phyloP scores from a whole-genome alignment of 1,140 invertebrate species.

The Lutraria rhynchaena region DNA sequence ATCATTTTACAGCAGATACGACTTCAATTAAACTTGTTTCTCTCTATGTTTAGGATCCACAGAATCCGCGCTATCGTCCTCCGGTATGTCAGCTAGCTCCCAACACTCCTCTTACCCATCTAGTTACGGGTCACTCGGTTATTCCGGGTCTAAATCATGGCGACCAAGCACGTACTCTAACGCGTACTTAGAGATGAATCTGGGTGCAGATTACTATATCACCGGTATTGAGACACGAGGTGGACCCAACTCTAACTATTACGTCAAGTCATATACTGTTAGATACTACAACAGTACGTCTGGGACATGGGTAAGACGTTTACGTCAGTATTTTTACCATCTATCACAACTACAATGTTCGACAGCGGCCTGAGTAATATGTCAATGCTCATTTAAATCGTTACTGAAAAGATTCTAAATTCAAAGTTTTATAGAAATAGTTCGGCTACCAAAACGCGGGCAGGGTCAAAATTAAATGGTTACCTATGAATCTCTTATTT shows the following conservation, averaged over 20 bases:
- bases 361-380: background rate
- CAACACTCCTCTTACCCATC: conserved; percentile 21
- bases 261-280: conserved; percentile 42
- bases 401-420: no score
- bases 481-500: no score
- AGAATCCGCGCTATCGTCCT: conserved; percentile 4
- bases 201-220: conserved; percentile 34
- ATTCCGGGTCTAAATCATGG: conserved; percentile 13
- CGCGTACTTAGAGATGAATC: conserved; percentile 28
- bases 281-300: conserved; percentile 46
- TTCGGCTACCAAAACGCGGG: background rate
- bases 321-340: background rate
- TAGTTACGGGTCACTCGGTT: conserved; percentile 32
- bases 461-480: no score
- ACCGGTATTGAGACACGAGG: conserved; percentile 47
- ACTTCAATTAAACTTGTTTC: background rate
- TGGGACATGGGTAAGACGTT: conserved; percentile 35
- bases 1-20: no score
- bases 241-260: conserved; percentile 20
- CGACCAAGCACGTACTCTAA: background rate
- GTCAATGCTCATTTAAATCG: no score
- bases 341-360: background rate
- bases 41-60: conserved; percentile 16
- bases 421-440: background rate
- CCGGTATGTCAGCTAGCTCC: conserved; percentile 14